These are phyloP conservation scores for Macaria notata DNA, from an alignment of 2,888 invertebrate species.

Conservation along the genomic window DNA sequence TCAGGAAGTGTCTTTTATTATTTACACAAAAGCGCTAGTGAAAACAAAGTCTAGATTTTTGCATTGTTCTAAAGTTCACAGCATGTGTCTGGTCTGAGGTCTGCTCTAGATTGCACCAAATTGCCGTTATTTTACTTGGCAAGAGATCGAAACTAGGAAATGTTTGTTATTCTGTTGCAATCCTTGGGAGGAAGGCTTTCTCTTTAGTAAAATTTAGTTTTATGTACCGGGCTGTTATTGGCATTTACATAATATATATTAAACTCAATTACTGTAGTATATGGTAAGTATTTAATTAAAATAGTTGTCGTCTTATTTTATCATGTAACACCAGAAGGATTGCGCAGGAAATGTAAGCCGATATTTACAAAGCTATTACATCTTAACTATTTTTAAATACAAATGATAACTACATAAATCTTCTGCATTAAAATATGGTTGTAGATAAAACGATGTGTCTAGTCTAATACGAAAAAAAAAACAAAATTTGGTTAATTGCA, in stretches of 20 bases:
- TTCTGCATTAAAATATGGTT: no score
- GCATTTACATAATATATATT: conserved; percentile 5
- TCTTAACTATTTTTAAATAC: no score
- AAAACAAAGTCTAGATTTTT: neutral
- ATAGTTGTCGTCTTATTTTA: no score
- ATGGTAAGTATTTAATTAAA: neutral
- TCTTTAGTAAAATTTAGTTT: conserved; percentile 37
- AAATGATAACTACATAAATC: no score
- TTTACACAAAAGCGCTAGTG: no score
- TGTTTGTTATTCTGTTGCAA: conserved; percentile 43
- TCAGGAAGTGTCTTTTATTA: no score
- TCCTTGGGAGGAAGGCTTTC: conserved; percentile 45
- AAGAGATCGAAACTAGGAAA: conserved; percentile 46
- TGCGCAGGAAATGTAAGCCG: no score
- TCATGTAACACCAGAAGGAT: no score
- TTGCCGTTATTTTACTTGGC: conserved; percentile 43
- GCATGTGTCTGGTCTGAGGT: conserved; percentile 8
- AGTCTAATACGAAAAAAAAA: no score
- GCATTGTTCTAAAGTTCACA: conserved; percentile 16
- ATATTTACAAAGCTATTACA: no score
- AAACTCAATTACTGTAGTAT: neutral
- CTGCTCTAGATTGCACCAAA: conserved; percentile 31
- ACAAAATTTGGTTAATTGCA: no score
- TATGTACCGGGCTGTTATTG: conserved; percentile 5
- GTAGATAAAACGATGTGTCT: no score